A percentile compares a stretch with the other conserved stretches of the same genome.
Evolutionary conservation across 1,140 invertebrate species (phyloP).

Genomic region (Drosophila prosaltans): DNA sequence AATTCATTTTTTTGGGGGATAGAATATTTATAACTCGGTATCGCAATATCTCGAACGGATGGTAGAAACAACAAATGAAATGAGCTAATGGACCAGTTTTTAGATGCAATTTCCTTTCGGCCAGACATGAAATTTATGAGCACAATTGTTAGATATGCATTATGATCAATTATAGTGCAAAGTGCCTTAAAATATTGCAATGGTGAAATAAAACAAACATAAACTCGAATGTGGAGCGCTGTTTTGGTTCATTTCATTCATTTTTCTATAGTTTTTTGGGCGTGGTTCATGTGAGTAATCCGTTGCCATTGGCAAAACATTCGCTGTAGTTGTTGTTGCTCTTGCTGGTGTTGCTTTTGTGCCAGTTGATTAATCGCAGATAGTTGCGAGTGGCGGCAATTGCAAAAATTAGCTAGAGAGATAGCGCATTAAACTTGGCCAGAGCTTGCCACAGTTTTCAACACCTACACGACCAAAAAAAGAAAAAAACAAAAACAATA

Average conservation of each 20-base stretch:
- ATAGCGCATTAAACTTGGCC: slow-evolving; percentile 37
- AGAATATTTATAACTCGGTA: slow-evolving; percentile 39
- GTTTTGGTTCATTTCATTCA: slow-evolving; percentile 27
- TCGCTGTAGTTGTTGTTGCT: no score
- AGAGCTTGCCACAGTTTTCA: slow-evolving; percentile 46
- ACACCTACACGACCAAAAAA: slow-evolving; percentile 56
- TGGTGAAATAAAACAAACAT: slow-evolving; percentile 49
- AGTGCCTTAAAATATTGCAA: slow-evolving; percentile 46
- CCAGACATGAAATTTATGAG: slow-evolving; percentile 62
- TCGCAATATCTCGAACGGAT: slow-evolving; percentile 18
- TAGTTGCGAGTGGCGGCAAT: slow-evolving; percentile 65
- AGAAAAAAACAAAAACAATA: not conserved
- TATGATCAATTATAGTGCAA: slow-evolving; percentile 78
- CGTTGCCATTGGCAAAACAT: slow-evolving; percentile 42
- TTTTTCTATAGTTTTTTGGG: slow-evolving; percentile 32
- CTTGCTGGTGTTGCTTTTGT: slow-evolving; percentile 31
- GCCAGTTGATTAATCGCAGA: slow-evolving; percentile 72
- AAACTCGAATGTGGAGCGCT: not conserved
- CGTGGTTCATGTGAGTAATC: slow-evolving; percentile 71
- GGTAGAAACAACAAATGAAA: not conserved
- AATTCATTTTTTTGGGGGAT: slow-evolving; percentile 31
- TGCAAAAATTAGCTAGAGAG: slow-evolving; percentile 70
- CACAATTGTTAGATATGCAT: slow-evolving; percentile 65
- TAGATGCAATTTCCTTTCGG: slow-evolving; percentile 68
- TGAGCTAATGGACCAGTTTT: slow-evolving; percentile 43